These are phyloP conservation scores for Idaea biselata DNA, from an alignment of 2,888 invertebrate species.

Conservation along the genomic window DNA sequence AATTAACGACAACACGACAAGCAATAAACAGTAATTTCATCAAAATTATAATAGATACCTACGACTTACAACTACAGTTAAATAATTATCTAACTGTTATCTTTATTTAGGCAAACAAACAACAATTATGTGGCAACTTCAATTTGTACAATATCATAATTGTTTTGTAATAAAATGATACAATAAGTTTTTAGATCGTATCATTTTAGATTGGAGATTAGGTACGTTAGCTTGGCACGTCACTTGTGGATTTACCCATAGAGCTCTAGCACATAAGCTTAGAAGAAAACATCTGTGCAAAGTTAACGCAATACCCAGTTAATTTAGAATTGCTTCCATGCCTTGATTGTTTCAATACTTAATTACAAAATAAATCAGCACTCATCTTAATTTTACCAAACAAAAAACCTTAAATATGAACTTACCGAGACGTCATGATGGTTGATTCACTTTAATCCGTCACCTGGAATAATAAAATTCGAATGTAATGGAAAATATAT, in stretches of 20 bases:
- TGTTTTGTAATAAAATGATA: neutral
- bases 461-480: constrained; percentile 47
- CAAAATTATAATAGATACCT: neutral
- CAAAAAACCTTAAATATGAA: constrained; percentile 10
- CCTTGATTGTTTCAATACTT: no score
- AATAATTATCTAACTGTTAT: neutral
- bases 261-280: no score
- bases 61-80: neutral
- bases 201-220: neutral
- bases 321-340: no score
- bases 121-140: neutral
- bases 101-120: neutral
- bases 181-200: neutral
- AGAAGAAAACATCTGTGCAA: no score
- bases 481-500: neutral
- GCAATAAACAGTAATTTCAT: neutral
- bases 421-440: constrained; percentile 67
- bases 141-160: neutral
- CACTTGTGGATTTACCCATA: neutral
- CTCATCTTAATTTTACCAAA: no score
- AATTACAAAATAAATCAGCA: no score
- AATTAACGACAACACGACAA: neutral
- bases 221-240: neutral
- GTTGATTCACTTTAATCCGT: constrained; percentile 26
- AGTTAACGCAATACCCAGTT: no score